Percentiles rank a stretch among this genome's conserved stretches.
These are phyloP conservation scores for Cygnus buccinator DNA, from an alignment of 2,113 vertebrate genomes.

Conservation along the genomic window DNA sequence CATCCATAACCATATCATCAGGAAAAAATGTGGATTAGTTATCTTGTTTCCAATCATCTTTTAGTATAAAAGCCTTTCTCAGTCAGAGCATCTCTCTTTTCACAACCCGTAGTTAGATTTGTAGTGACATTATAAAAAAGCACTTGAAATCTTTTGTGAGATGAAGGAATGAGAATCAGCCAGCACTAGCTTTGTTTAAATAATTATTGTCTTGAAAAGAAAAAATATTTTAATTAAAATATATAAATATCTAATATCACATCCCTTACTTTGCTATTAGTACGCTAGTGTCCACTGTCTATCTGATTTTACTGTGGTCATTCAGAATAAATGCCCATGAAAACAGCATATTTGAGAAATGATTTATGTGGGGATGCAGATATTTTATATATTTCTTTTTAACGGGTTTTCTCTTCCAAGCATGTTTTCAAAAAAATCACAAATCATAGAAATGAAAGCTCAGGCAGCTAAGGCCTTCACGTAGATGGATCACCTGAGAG, in stretches of 20 bases:
- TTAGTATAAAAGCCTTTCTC: neutral
- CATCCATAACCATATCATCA: fast-evolving
- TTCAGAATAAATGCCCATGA: neutral
- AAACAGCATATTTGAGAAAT: neutral
- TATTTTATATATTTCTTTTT: constrained; percentile 10
- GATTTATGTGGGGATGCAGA: neutral
- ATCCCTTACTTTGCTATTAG: neutral
- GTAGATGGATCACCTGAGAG: neutral
- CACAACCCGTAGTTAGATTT: neutral
- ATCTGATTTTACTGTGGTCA: neutral
- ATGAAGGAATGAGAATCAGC: neutral
- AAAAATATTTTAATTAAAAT: neutral
- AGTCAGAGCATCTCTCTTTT: neutral
- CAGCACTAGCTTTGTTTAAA: neutral
- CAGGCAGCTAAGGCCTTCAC: neutral
- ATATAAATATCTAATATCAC: neutral
- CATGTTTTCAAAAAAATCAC: neutral
- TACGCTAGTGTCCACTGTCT: neutral
- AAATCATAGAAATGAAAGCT: constrained; percentile 22
- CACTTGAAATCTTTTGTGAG: neutral
- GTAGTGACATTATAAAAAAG: neutral
- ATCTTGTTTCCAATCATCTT: neutral
- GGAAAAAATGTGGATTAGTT: neutral
- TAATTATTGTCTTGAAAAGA: neutral
- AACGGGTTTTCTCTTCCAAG: neutral